A percentile compares a stretch with the other conserved stretches of the same genome.
Evolutionary conservation across 2,797 vertebrate species (phyloP).

Genomic region (Urophycis tenuis): DNA sequence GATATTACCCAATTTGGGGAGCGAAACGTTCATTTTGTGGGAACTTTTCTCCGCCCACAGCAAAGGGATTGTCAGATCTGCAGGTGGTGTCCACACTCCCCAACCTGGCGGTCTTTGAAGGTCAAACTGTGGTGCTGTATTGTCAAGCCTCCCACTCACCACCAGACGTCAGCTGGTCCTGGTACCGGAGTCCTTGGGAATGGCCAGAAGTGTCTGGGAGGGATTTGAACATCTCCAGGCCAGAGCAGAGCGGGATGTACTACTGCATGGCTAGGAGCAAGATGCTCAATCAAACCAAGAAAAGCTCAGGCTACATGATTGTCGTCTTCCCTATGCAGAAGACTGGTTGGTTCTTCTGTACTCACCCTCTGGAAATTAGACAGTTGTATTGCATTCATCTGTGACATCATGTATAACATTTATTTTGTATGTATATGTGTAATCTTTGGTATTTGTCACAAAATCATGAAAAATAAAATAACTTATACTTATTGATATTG

Average conservation of each 20-base stretch:
- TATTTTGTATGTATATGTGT: not conserved
- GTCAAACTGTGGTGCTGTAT: constrained; percentile 39
- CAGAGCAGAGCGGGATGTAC: constrained; percentile 53
- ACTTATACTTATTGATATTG: not conserved
- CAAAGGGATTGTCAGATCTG: constrained; percentile 1
- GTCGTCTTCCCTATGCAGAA: constrained; percentile 32
- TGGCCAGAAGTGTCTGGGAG: fast-evolving
- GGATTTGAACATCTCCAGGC: constrained; percentile 41
- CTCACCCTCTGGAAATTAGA: not conserved
- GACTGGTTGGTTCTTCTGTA: constrained; percentile 38
- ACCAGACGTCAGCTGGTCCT: constrained; percentile 12
- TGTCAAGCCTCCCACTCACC: constrained; percentile 17
- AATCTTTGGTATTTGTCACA: too few species aligned
- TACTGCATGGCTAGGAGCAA: constrained; percentile 19
- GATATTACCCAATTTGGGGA: too few species aligned
- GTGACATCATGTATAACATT: not conserved
- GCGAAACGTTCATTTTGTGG: too few species aligned
- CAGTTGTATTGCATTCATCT: not conserved
- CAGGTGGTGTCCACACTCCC: constrained; percentile 32
- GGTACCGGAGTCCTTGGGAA: constrained; percentile 24
- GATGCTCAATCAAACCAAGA: fast-evolving
- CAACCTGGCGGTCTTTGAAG: constrained; percentile 35
- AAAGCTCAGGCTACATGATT: constrained; percentile 27
- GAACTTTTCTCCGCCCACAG: not conserved
- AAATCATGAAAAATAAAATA: too few species aligned